Base-by-base conservation (phyloP, 2,888 invertebrate species). In the Disparrhopalites patrizii region DNA sequence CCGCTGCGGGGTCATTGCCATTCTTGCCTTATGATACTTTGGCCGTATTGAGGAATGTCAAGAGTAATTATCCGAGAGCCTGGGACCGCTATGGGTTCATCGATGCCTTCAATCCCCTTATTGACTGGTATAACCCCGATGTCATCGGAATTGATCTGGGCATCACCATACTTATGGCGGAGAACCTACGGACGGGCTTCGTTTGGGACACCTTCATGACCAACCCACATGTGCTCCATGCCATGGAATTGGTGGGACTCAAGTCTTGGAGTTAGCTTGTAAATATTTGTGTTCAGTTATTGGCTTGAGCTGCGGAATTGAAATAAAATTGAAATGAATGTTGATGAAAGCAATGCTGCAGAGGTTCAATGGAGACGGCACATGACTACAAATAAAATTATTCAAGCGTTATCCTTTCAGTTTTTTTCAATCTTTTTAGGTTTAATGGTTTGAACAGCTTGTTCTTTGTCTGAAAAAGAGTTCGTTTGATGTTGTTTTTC, bases 91-190 rank as follows among this genome's bases (percentile, higher is more conserved):
- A 73, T 30, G 72, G 73, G 1, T 73, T 72, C 58, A 67, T 73
- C n/a, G 72, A 73, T 43, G 72, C 73, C 4, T 73, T 73, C 55
- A 71, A 71, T 33, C 72, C 72, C 1, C 10, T 68, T 7, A 67
- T 66, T 5, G 65, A 68, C 20, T 73, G 73, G 73, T 72, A 68
- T 28, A 72, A 73, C 52, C 68, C 68, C 0, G 73, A 73, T 64
- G 72, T 73, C 1, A 71, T 73, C 47, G 72, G 71, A n/a, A 73
- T 73, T 54, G 72, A 73, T 40, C 63, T 73, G 15, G 73, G 73
- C 1, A 57, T 73, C 15, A 71, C 73, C 0, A 57, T 73, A 47
- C 61, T 73, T 0, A 73, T 73, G 73, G 72, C 72, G 7, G 73
- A 73, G 51, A 73, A 73, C 51, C 67, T 70, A 27, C 43, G 72